Evolutionary conservation across 1,140 invertebrate species (phyloP), one percentile per base, ranked within the genome.

Genomic region (Drosophila sturtevanti): DNA sequence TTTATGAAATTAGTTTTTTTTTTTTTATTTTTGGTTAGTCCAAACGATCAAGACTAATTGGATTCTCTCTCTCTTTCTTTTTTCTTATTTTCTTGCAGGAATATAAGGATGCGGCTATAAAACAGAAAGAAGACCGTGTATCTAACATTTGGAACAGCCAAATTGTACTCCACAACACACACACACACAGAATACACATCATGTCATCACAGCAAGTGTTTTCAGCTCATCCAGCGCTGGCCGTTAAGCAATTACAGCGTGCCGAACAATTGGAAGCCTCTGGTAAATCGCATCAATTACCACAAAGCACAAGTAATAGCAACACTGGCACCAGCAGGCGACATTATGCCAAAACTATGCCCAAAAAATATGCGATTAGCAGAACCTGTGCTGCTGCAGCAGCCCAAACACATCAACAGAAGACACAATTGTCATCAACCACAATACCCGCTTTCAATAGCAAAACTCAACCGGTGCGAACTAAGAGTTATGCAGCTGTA

Each of bases 151-250:
- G 44, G 37, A 48, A 63, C 24, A 61, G 16, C n/a, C 34, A 14
- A 51, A 16, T n/a, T n/a, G n/a, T 18, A 34, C 27, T 37, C 41
- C 51, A 37, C 21, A 41, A 37, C 21, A 41, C 5, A 63, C 37
- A 38, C 16, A 48, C 41, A 35, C 41, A 64, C 24, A 27, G 12
- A 18, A 55, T 27, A 51, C 22, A 56, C 55, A 61, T 44, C 31
- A 87, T 87, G 84, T 84, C 84, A 27, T 80, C 84, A 27, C 72
- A 89, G 72, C 79, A 91, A 81, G 77, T 85, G 68, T 91, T 85
- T 71, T 91, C 90, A 51, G 86, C 90, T 71, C 90, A 91, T 91
- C 90, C 90, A 77, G 89, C 77, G 73, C 72, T 90, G 76, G 89
- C 89, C 59, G 72, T 75, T 69, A 81, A 90, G 74, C 90, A 91